Conservation (phyloP, 2,888 invertebrate genomes). For the Drosophila neotestacea region DNA sequence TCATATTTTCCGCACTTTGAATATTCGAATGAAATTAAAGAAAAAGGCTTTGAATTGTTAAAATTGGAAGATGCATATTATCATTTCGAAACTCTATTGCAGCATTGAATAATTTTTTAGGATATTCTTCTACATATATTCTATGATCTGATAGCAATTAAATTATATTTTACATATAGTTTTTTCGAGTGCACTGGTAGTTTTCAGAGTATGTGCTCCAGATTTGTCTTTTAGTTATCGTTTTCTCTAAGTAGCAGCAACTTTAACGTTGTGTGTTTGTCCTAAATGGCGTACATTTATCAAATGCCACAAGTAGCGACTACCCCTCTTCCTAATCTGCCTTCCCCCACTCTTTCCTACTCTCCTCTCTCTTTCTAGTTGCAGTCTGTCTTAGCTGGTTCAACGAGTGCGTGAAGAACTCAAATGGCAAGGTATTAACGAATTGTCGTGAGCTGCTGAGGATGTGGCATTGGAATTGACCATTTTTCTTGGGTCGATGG, state of each 20-base stretch:
- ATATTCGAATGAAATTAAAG: no score
- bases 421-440: conserved; percentile 82
- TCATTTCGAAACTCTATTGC: background rate
- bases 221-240: conserved; percentile 65
- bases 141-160: background rate
- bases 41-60: background rate
- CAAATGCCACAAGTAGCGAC: conserved; percentile 63
- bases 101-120: background rate
- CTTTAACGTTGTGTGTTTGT: conserved; percentile 66
- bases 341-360: conserved; percentile 14
- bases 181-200: conserved; percentile 23
- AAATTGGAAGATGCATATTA: background rate
- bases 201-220: conserved; percentile 64
- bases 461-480: conserved; percentile 45
- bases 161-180: background rate
- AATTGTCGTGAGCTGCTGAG: conserved; percentile 75
- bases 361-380: background rate
- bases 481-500: conserved; percentile 76
- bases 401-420: conserved; percentile 80
- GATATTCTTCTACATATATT: background rate
- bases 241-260: conserved; percentile 69
- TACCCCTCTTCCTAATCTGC: conserved; percentile 1
- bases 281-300: conserved; percentile 75
- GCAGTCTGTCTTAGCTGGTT: conserved; percentile 36
- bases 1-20: no score